These are phyloP conservation scores for Falcunculus frontatus DNA, from an alignment of 2,113 vertebrate genomes.

Conservation along the genomic window DNA sequence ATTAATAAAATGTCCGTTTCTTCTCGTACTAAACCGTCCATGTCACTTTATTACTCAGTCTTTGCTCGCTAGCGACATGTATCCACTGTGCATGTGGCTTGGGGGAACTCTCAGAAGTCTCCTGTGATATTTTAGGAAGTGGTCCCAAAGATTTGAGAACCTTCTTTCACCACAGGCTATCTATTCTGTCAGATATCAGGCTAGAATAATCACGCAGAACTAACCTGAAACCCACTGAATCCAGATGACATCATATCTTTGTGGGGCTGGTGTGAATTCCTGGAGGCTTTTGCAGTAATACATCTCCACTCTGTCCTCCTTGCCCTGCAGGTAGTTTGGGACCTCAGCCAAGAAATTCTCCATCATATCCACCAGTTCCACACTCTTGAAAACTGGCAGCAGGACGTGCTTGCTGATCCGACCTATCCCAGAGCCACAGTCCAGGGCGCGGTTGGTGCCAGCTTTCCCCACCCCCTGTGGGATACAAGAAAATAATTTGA, in stretches of 20 bases:
- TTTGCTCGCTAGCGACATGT: no score
- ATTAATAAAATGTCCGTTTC: no score
- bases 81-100: background rate
- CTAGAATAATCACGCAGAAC: constrained; percentile 34
- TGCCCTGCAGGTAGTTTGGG: constrained; percentile 83
- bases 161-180: background rate
- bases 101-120: background rate
- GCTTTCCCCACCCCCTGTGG: constrained; percentile 87
- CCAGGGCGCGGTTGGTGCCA: constrained; percentile 82
- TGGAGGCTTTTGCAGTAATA: constrained; percentile 91
- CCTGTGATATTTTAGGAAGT: background rate
- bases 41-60: no score
- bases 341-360: constrained; percentile 90
- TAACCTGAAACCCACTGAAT: constrained; percentile 97
- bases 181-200: background rate
- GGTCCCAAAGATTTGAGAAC: background rate
- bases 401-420: constrained; percentile 90
- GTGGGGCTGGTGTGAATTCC: constrained; percentile 80
- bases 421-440: constrained; percentile 92
- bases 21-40: no score
- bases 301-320: constrained; percentile 81
- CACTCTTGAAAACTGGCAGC: constrained; percentile 84
- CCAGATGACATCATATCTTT: constrained; percentile 94
- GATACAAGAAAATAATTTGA: background rate
- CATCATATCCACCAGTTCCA: constrained; percentile 95